Evolutionary conservation across 2,113 vertebrate species (phyloP).

Genomic region (Sinocyclocheilus anophthalmus): DNA sequence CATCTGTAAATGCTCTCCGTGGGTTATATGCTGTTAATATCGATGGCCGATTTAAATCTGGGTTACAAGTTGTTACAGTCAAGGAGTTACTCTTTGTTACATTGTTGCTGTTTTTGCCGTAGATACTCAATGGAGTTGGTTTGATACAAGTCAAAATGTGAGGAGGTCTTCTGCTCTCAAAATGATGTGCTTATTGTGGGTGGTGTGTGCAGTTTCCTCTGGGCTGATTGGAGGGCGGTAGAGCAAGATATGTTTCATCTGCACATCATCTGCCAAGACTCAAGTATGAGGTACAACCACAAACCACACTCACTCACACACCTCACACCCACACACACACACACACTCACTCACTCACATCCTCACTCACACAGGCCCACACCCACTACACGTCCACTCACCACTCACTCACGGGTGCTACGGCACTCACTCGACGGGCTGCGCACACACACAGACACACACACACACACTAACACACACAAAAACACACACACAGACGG

Average conservation of each 20-base stretch:
- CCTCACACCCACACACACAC: no score
- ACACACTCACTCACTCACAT: no score
- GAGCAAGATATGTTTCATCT: constrained; percentile 98
- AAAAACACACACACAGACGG: no score
- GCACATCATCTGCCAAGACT: constrained; percentile 98
- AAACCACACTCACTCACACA: no score
- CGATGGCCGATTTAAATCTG: no score
- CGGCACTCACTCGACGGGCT: no score
- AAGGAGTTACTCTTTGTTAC: background rate
- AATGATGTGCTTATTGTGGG: constrained; percentile 62
- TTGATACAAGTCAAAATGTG: background rate
- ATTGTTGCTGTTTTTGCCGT: background rate
- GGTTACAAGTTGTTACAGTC: background rate
- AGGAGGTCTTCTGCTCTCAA: constrained; percentile 3
- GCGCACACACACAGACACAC: no score
- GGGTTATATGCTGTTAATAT: background rate
- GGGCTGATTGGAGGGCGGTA: constrained; percentile 95
- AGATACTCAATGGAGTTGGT: background rate
- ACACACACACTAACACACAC: no score
- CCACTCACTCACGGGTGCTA: no score
- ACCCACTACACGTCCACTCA: no score
- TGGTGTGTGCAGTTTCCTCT: constrained; percentile 90
- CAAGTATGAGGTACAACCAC: constrained; percentile 96
- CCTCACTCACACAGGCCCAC: no score
- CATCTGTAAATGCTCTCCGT: background rate